Conservation (phyloP, 2,113 vertebrate genomes). For the Lampris megalopsis region DNA sequence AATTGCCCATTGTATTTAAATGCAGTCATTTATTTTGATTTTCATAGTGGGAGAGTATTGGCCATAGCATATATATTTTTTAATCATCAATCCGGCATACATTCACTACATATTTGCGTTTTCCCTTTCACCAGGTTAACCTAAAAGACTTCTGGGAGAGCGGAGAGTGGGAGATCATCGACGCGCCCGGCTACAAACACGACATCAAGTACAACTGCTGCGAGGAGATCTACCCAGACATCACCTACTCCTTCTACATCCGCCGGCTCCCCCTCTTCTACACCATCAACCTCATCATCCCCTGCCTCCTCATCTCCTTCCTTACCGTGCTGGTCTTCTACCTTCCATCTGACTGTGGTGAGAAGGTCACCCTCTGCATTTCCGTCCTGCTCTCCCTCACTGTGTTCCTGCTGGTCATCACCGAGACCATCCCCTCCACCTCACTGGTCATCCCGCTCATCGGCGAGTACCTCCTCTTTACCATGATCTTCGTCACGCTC, state of each 20-base stretch:
- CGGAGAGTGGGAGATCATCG: conserved; percentile 96
- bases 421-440: conserved; percentile 94
- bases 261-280: conserved; percentile 94
- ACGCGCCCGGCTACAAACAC: conserved; percentile 95
- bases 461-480: conserved; percentile 97
- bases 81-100: background rate
- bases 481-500: conserved; percentile 95
- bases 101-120: conserved; percentile 1
- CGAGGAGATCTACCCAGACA: conserved; percentile 96
- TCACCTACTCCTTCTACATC: conserved; percentile 97
- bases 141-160: conserved; percentile 97
- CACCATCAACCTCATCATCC: conserved; percentile 94
- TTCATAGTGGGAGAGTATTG: background rate
- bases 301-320: conserved; percentile 95
- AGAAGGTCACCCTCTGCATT: conserved; percentile 96
- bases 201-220: conserved; percentile 98
- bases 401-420: conserved; percentile 95
- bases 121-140: conserved; percentile 74
- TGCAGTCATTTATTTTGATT: no score
- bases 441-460: conserved; percentile 94
- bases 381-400: conserved; percentile 95
- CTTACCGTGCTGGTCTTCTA: conserved; percentile 95
- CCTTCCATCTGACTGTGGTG: conserved; percentile 94
- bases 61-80: background rate
- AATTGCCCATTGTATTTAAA: no score